phyloP scores from a whole-genome alignment of 1,140 invertebrate genomes.

The Plectrocnemia conspersa region DNA sequence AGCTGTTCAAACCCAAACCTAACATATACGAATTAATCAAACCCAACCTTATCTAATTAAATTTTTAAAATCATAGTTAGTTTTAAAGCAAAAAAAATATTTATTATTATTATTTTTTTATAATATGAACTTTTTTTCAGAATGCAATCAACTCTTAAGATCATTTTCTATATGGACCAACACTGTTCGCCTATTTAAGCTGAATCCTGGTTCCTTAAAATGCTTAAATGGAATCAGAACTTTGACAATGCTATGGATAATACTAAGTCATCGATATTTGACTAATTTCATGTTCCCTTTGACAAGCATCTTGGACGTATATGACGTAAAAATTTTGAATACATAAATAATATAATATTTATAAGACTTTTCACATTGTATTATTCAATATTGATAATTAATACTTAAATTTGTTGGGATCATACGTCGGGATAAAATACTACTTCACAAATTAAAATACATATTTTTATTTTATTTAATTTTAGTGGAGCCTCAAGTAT shows the following conservation, averaged over 20 bases:
- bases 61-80: too few species aligned
- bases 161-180: slow-evolving; percentile 44
- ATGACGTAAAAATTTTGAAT: slow-evolving; percentile 25
- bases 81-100: too few species aligned
- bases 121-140: too few species aligned
- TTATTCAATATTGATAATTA: too few species aligned
- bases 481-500: slow-evolving; percentile 41
- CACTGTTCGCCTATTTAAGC: slow-evolving; percentile 37
- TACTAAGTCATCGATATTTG: slow-evolving; percentile 55
- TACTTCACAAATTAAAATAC: slow-evolving; percentile 19
- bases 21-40: too few species aligned
- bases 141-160: too few species aligned
- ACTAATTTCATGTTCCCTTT: slow-evolving; percentile 35
- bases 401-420: too few species aligned
- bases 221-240: slow-evolving; percentile 55
- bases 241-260: slow-evolving; percentile 62
- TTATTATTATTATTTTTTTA: too few species aligned
- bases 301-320: slow-evolving; percentile 39
- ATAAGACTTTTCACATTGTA: too few species aligned
- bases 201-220: slow-evolving; percentile 38
- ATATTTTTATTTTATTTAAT: slow-evolving; percentile 22
- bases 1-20: too few species aligned
- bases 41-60: too few species aligned
- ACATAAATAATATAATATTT: slow-evolving; percentile 1
- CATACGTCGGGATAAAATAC: slow-evolving; percentile 29